A percentile compares a stretch with the other conserved stretches of the same genome.
phyloP scores from a whole-genome alignment of 2,888 invertebrate species.

The Pollenia labialis region DNA sequence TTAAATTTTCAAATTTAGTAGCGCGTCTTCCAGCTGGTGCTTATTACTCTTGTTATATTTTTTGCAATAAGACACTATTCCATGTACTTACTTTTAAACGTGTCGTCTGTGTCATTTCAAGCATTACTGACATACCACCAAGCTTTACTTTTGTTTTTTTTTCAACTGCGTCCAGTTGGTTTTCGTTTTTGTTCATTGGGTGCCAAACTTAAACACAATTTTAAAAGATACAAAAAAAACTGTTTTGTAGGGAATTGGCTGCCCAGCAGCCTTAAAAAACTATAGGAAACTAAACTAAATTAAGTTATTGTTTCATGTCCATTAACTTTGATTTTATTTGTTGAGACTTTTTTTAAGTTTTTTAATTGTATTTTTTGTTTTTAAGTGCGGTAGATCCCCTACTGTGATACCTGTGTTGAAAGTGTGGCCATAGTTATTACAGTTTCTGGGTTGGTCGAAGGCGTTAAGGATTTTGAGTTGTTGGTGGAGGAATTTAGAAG shows the following conservation, averaged over 20 bases:
- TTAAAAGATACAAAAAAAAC: constrained; percentile 41
- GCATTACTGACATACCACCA: constrained; percentile 80
- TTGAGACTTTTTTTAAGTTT: background rate
- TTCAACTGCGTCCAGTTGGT: constrained; percentile 2
- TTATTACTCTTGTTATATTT: background rate
- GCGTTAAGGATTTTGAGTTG: background rate
- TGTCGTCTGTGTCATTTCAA: constrained; percentile 73
- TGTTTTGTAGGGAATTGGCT: constrained; percentile 68
- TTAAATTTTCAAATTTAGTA: no score
- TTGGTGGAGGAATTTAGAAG: background rate
- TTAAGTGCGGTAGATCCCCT: constrained; percentile 40
- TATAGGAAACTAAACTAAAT: constrained; percentile 77
- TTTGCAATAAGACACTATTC: background rate
- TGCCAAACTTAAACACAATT: constrained; percentile 34
- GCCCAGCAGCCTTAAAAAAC: constrained; percentile 72
- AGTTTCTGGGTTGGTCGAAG: constrained; percentile 9
- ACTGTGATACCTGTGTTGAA: constrained; percentile 48
- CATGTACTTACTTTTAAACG: constrained; percentile 46
- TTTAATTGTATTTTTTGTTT: constrained; percentile 48
- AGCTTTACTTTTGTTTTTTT: constrained; percentile 72
- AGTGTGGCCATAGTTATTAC: background rate
- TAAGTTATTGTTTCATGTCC: constrained; percentile 79
- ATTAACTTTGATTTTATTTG: constrained; percentile 65
- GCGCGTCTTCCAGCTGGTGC: no score
- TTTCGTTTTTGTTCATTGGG: constrained; percentile 37